Evolutionary conservation across 2,113 vertebrate species (phyloP), one percentile per base, ranked within the genome.

Genomic region (Salvelinus alpinus): DNA sequence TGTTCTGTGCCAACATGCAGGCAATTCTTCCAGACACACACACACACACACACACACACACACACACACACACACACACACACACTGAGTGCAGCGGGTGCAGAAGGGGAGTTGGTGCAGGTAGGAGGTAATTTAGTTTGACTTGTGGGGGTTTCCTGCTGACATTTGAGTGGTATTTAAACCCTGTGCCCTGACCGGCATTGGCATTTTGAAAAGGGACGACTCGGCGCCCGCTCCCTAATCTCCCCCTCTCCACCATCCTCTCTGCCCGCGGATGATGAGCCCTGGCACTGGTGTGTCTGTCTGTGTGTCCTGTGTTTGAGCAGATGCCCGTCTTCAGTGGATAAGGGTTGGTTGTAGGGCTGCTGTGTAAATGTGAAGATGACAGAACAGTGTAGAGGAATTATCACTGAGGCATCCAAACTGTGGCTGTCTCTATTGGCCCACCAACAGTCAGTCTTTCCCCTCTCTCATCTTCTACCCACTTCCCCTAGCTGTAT

Each of bases 101-200:
- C 38, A 29, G 62, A 31, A 65, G 57, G 79, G 68, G 83, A 85
- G 85, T 88, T 84, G 76, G 82, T 88, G 84, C 87, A 87, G 83
- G 80, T 86, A 80, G 86, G 81, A 87, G 84, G 84, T 91, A 90
- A 92, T 92, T 92, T 92, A 83, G 72, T 92, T 91, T 92, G 91
- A 92, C 91, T 90, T 88, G 82, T 92, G 51, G 82, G 86, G 88
- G 88, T 91, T 85, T 90, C 88, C 79, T 75, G 75, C 82, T 93
- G 93, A 92, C 91, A 93, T 94, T 93, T 93, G 76, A 88, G 78
- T 93, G 90, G 85, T 89, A 92, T 92, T 93, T 93, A 88, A 88
- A 89, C 83, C 90, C 81, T 74, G 86, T 89, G 84, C 85, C 89
- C 87, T 70, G 84, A 87, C 90, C 75, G 82, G 86, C 78, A 80